Conservation (phyloP, 2,113 vertebrate genomes). For the Notarius quadriscutis region DNA sequence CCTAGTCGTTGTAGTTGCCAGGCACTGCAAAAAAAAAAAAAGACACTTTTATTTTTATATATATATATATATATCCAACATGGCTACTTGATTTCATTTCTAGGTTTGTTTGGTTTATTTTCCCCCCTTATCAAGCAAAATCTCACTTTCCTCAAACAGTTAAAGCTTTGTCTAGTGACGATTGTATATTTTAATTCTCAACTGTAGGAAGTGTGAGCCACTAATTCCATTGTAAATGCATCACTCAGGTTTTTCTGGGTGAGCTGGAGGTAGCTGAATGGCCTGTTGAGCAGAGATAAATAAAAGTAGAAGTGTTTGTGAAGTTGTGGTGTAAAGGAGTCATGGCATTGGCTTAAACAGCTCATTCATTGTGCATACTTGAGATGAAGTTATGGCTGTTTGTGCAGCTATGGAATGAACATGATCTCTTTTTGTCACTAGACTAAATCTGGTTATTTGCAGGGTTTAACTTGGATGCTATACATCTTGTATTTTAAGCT, state of each 20-base stretch:
- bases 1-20: slow-evolving; percentile 24
- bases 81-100: not conserved
- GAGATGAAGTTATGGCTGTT: slow-evolving; percentile 10
- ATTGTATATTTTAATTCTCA: not conserved
- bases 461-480: not conserved
- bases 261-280: slow-evolving; percentile 14
- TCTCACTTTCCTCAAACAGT: not conserved
- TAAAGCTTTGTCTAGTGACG: not conserved
- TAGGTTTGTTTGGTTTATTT: not conserved
- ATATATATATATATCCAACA: too few relatives aligned
- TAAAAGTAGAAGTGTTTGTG: not conserved
- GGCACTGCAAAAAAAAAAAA: slow-evolving; percentile 1
- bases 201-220: not conserved
- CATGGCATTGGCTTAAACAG: slow-evolving; percentile 16
- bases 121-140: not conserved
- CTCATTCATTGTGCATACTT: slow-evolving; percentile 6
- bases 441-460: not conserved
- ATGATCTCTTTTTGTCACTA: not conserved
- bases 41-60: too few relatives aligned
- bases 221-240: not conserved
- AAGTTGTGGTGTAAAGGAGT: slow-evolving; percentile 19
- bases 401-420: slow-evolving; percentile 17
- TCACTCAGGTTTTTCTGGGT: slow-evolving; percentile 6
- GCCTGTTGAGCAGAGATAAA: slow-evolving; percentile 13
- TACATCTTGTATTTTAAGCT: not conserved